Percentiles rank a stretch among this genome's conserved stretches.
Evolutionary conservation across 2,888 invertebrate genomes (phyloP).

Genomic region (Lamproptera curius): DNA sequence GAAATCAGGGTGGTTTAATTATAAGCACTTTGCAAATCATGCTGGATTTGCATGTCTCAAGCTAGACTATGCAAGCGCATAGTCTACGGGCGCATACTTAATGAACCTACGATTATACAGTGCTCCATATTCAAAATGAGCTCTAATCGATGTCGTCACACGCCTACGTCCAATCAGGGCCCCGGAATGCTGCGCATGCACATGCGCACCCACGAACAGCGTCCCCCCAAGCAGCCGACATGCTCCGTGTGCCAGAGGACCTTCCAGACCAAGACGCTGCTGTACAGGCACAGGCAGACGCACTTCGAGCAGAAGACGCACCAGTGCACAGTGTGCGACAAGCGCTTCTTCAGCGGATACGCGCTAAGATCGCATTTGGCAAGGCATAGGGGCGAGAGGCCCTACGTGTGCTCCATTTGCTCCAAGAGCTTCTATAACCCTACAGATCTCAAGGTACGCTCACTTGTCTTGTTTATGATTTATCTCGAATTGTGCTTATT

Average conservation of each 20-base stretch:
- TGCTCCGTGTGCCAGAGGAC: slow-evolving; percentile 80
- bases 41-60: too few species aligned
- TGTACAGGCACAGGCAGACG: slow-evolving; percentile 80
- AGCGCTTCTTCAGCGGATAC: slow-evolving; percentile 70
- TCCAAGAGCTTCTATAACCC: slow-evolving; percentile 77
- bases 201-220: slow-evolving; percentile 80
- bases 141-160: too few species aligned
- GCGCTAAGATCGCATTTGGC: slow-evolving; percentile 73
- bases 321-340: slow-evolving; percentile 70
- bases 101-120: too few species aligned
- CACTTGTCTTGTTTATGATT: too few species aligned
- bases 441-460: slow-evolving; percentile 74
- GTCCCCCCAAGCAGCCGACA: slow-evolving; percentile 77
- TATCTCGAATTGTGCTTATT: too few species aligned
- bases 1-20: too few species aligned
- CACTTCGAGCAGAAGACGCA: slow-evolving; percentile 78
- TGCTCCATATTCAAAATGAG: too few species aligned
- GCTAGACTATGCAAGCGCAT: too few species aligned
- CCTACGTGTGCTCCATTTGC: slow-evolving; percentile 77
- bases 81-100: too few species aligned
- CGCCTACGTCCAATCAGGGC: slow-evolving; percentile 63
- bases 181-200: slow-evolving; percentile 83
- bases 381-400: slow-evolving; percentile 68
- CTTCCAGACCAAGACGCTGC: slow-evolving; percentile 78
- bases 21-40: too few species aligned